These are phyloP conservation scores for Galerucella nymphaeae DNA, from an alignment of 2,888 invertebrate species.

Conservation along the genomic window DNA sequence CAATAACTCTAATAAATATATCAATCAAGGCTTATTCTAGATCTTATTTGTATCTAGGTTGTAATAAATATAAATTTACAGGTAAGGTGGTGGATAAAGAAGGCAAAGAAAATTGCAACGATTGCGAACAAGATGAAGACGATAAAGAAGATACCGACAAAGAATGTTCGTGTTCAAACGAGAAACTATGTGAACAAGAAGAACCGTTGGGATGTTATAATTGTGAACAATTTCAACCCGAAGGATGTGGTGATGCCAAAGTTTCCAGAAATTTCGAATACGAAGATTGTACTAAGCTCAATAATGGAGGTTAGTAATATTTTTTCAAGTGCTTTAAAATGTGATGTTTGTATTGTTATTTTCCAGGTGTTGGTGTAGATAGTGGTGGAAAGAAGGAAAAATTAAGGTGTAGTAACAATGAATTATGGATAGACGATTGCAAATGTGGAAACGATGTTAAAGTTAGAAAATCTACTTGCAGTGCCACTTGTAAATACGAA, in stretches of 20 bases:
- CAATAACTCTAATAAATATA: too few relatives aligned
- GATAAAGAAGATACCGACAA: conserved; percentile 53
- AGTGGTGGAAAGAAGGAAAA: conserved; percentile 51
- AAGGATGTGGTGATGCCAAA: conserved; percentile 17
- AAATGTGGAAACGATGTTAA: conserved; percentile 57
- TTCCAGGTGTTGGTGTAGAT: conserved; percentile 21
- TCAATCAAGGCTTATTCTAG: too few relatives aligned
- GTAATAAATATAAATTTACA: background rate
- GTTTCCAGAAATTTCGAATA: conserved; percentile 29
- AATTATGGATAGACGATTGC: conserved; percentile 59
- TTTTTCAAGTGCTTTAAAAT: background rate
- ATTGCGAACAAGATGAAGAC: conserved; percentile 57
- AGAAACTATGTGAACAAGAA: conserved; percentile 23
- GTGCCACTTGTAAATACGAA: conserved; percentile 61
- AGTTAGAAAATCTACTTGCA: conserved; percentile 47
- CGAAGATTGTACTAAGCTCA: conserved; percentile 35
- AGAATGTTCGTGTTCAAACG: conserved; percentile 47
- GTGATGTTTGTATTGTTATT: background rate
- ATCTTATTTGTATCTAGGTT: too few relatives aligned
- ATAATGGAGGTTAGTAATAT: conserved; percentile 24
- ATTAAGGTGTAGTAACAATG: conserved; percentile 54
- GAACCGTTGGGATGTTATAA: conserved; percentile 46
- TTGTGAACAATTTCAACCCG: conserved; percentile 46
- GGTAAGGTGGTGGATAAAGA: conserved; percentile 63
- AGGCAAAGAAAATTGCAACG: conserved; percentile 63